phyloP scores from a whole-genome alignment of 2,797 vertebrate genomes.

The Paramormyrops hopkinsi region DNA sequence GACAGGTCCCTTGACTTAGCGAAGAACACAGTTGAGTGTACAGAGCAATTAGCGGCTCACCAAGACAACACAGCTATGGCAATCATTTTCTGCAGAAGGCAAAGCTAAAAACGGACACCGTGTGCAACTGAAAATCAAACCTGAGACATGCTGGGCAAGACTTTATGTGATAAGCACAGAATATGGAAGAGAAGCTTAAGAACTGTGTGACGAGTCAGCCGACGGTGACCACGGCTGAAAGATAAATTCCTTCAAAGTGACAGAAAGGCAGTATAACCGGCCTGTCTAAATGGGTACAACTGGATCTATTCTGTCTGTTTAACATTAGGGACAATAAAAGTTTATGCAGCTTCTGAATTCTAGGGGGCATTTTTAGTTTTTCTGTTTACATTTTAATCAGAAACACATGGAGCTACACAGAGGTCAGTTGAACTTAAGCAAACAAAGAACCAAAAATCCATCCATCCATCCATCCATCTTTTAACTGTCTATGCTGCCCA shows the following conservation, averaged over 20 bases:
- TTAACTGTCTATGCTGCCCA: background rate
- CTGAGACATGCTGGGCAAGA: background rate
- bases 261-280: background rate
- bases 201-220: background rate
- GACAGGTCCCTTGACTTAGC: background rate
- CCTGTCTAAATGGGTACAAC: background rate
- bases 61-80: constrained; percentile 4
- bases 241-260: background rate
- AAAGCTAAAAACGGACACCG: background rate
- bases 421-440: background rate
- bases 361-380: background rate
- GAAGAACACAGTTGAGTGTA: background rate
- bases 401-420: background rate
- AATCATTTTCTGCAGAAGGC: constrained; percentile 4
- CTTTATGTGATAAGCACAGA: constrained; percentile 2
- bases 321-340: background rate
- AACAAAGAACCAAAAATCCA: background rate
- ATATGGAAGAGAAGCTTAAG: background rate
- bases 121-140: background rate
- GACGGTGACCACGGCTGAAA: background rate
- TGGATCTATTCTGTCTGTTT: background rate
- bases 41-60: background rate
- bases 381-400: background rate
- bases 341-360: background rate
- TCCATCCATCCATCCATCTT: background rate